Conservation (phyloP, 2,797 vertebrate genomes). For the Phrynocephalus vlangalii region DNA sequence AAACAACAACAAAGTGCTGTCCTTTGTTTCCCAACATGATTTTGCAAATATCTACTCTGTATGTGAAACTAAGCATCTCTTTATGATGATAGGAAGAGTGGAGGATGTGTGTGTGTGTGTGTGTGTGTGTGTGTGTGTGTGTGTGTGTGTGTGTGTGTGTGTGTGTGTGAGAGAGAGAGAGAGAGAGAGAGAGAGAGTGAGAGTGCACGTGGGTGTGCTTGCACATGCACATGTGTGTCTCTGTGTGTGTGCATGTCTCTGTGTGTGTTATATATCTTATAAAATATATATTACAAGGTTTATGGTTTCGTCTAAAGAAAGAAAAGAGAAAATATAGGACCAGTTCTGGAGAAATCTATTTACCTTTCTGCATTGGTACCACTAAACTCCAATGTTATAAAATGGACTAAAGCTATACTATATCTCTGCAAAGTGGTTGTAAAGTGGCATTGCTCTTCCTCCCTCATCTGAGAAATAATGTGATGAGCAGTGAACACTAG, state of each 20-base stretch:
- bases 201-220: no score
- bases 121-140: no score
- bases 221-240: no score
- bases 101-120: neutral
- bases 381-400: constrained; percentile 43
- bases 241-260: no score
- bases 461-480: constrained; percentile 75
- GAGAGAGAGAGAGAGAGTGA: no score
- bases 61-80: constrained; percentile 27
- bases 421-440: constrained; percentile 54
- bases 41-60: constrained; percentile 42
- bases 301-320: constrained; percentile 10
- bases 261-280: no score
- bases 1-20: neutral
- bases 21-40: constrained; percentile 21
- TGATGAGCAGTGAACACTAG: constrained; percentile 92
- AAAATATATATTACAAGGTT: neutral
- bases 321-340: constrained; percentile 42
- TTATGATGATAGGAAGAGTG: constrained; percentile 30
- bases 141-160: neutral
- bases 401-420: constrained; percentile 46
- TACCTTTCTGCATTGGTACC: constrained; percentile 46
- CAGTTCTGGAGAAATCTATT: constrained; percentile 36
- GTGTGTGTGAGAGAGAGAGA: no score
- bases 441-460: constrained; percentile 58